Base-by-base conservation (phyloP, 1,140 invertebrate genomes). In the Drosophila albomicans region DNA sequence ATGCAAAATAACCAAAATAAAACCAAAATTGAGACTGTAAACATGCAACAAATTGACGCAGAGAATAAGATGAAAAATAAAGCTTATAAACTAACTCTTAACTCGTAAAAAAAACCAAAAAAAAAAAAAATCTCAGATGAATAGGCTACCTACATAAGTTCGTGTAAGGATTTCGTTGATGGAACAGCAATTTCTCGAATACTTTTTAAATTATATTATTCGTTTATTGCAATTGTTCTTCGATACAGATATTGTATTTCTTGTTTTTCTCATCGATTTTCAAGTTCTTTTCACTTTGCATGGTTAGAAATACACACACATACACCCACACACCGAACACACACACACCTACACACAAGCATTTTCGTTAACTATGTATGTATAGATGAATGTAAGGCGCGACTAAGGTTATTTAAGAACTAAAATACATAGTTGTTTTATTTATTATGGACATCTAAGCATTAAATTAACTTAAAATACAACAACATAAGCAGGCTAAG, bases 81-180 rank as follows among this genome's bases (percentile, higher is more conserved):
- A 63, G 77, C 77, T 80, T 74, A 84, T 49, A 75, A 71, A 79
- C 66, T 75, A 84, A 79, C 73, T 78, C 77, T 82, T 69, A 85
- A 75, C 75, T 73, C 71, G 80, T 62, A 74, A 74, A 65, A 16
- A 63, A 48, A 20, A 3, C 20, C 41, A 20, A 57, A 58, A 8
- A 59, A 66, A 15, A 32, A 72, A 67, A 38, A 79, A 69, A 79
- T 71, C 81, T 73, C 78, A 79, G 71, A 81, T 65, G 68, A 85
- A 78, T 86, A 82, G 85, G 85, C 85, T 89, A 89, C 85, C 81
- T 85, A 71, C 81, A 89, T 88, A 88, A 88, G 85, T 89, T 88
- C 78, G 78, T 84, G 56, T 84, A 89, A 89, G 81, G 45, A 75
- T 82, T 87, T 49, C 45, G 66, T 85, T 84, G 13, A 28, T 56